phyloP scores from a whole-genome alignment of 2,113 vertebrate genomes.

The Macheiramphus alcinus region DNA sequence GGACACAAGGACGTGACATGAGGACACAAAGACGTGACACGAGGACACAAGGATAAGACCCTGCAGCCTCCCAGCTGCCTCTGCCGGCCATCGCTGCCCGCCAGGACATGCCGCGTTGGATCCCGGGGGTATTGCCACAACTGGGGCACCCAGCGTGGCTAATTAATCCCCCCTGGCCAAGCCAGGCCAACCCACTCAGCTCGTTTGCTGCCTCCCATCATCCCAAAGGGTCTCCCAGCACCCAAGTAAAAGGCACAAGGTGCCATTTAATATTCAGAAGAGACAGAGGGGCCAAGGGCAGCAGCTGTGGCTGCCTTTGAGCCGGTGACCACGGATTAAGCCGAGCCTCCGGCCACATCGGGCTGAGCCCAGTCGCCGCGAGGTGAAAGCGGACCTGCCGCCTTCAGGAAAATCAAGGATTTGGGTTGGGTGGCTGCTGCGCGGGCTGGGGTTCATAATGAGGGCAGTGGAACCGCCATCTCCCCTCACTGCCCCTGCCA shows the following conservation, averaged over 20 bases:
- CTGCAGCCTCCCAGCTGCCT: neutral
- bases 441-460: neutral
- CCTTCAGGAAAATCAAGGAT: neutral
- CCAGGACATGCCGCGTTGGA: neutral
- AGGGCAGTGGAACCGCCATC: neutral
- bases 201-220: neutral
- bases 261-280: neutral
- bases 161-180: neutral
- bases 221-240: neutral
- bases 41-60: neutral
- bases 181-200: neutral
- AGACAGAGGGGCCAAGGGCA: neutral
- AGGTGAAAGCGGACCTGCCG: neutral
- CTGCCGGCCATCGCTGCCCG: neutral
- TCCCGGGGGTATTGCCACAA: neutral
- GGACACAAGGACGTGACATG: neutral
- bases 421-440: neutral
- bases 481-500: neutral
- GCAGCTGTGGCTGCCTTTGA: neutral
- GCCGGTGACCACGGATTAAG: neutral
- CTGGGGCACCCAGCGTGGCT: accelerated
- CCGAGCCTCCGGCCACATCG: neutral
- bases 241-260: neutral
- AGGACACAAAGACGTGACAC: neutral
- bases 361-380: neutral